phyloP scores from a whole-genome alignment of 2,797 vertebrate genomes.

The Alfaro cultratus region DNA sequence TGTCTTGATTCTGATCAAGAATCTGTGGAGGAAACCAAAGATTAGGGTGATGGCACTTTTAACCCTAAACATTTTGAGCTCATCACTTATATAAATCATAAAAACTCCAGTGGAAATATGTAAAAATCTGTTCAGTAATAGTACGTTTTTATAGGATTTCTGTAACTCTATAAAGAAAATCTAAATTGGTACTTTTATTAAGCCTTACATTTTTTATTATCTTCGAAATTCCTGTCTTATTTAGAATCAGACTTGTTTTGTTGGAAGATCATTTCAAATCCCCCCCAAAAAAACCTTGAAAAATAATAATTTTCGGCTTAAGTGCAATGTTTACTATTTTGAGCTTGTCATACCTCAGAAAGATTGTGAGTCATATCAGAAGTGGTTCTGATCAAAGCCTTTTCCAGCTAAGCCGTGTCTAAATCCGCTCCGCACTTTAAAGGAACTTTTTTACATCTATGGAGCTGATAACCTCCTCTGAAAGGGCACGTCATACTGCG shows the following conservation, averaged over 20 bases:
- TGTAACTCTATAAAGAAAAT: neutral
- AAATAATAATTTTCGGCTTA: neutral
- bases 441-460: neutral
- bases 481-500: neutral
- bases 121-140: neutral
- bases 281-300: neutral
- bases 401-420: neutral
- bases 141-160: neutral
- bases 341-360: neutral
- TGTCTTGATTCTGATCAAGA: neutral
- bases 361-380: neutral
- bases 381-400: conserved; percentile 2
- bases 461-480: neutral
- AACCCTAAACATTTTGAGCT: neutral
- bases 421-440: neutral
- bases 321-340: neutral
- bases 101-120: neutral
- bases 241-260: neutral
- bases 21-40: neutral
- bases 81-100: neutral
- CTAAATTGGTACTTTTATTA: neutral
- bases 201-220: neutral
- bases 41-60: neutral
- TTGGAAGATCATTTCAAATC: neutral
- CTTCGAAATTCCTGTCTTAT: neutral